These are phyloP conservation scores for Bovichtus variegatus DNA, from an alignment of 2,797 vertebrate species.

Conservation along the genomic window DNA sequence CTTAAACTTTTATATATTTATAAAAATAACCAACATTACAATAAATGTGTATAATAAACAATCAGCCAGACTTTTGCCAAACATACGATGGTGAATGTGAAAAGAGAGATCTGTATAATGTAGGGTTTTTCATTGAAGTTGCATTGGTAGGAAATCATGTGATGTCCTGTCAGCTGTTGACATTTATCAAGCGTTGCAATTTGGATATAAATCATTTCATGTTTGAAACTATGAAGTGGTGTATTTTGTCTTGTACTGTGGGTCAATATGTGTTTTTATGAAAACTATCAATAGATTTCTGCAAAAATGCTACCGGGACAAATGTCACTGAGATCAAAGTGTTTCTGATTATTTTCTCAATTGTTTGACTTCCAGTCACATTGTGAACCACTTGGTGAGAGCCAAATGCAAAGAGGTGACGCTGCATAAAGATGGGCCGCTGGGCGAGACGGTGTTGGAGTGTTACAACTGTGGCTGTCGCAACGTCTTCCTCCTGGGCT, in stretches of 20 bases:
- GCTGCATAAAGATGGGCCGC: slow-evolving; percentile 94
- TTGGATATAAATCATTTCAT: not conserved
- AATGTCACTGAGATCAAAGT: not conserved
- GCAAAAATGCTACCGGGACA: not conserved
- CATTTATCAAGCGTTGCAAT: no score
- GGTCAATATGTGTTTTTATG: not conserved
- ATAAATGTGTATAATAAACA: not conserved
- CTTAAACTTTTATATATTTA: not conserved
- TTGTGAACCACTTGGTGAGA: slow-evolving; percentile 97
- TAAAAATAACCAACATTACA: not conserved
- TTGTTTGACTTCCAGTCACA: slow-evolving; percentile 87
- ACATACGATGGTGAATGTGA: not conserved
- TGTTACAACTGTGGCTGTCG: slow-evolving; percentile 97
- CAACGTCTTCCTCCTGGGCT: slow-evolving; percentile 96
- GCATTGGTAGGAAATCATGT: not conserved
- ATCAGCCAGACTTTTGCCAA: not conserved
- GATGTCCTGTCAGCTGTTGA: slow-evolving; percentile 2
- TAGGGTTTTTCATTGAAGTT: not conserved
- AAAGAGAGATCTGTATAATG: not conserved
- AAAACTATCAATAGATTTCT: not conserved
- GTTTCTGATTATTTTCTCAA: slow-evolving; percentile 10
- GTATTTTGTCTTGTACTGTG: not conserved
- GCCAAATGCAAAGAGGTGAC: slow-evolving; percentile 99
- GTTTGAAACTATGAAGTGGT: not conserved
- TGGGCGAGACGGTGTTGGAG: slow-evolving; percentile 95